A percentile compares a stretch with the other conserved stretches of the same genome.
Evolutionary conservation across 2,888 invertebrate species (phyloP).

Genomic region (Dasypolia templi): DNA sequence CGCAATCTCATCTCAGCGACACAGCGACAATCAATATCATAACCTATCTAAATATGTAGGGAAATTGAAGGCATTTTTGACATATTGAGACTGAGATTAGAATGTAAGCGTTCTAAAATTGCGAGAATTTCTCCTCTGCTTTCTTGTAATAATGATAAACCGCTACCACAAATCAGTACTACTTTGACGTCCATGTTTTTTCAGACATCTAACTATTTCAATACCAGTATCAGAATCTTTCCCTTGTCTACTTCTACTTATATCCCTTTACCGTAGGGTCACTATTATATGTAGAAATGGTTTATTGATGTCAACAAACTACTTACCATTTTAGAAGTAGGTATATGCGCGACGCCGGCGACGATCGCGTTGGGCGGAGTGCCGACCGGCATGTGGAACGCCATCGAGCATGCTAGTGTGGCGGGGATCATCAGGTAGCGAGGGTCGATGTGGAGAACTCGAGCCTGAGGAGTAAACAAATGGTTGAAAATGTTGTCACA

Average conservation of each 20-base stretch:
- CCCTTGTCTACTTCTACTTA: not conserved
- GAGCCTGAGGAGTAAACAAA: slow-evolving; percentile 88
- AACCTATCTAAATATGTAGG: no score
- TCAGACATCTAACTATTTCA: not conserved
- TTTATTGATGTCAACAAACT: not conserved
- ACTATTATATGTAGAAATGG: not conserved
- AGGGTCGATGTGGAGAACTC: slow-evolving; percentile 94
- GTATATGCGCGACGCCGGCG: slow-evolving; percentile 95
- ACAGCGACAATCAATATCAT: no score
- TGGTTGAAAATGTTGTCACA: not conserved
- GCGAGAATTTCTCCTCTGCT: no score
- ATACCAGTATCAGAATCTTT: not conserved
- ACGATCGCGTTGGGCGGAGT: slow-evolving; percentile 99
- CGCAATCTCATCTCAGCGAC: no score
- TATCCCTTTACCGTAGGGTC: not conserved
- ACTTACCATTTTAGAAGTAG: slow-evolving; percentile 94
- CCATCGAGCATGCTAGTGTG: slow-evolving; percentile 96
- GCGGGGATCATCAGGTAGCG: slow-evolving; percentile 97
- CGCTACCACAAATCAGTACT: not conserved
- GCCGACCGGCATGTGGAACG: slow-evolving; percentile 98
- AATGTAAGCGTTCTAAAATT: no score
- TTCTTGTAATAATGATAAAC: not conserved
- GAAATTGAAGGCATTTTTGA: no score
- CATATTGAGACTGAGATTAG: no score
- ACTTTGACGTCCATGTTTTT: not conserved